These are phyloP conservation scores for Scomber colias DNA, from an alignment of 2,113 vertebrate genomes.

Conservation along the genomic window DNA sequence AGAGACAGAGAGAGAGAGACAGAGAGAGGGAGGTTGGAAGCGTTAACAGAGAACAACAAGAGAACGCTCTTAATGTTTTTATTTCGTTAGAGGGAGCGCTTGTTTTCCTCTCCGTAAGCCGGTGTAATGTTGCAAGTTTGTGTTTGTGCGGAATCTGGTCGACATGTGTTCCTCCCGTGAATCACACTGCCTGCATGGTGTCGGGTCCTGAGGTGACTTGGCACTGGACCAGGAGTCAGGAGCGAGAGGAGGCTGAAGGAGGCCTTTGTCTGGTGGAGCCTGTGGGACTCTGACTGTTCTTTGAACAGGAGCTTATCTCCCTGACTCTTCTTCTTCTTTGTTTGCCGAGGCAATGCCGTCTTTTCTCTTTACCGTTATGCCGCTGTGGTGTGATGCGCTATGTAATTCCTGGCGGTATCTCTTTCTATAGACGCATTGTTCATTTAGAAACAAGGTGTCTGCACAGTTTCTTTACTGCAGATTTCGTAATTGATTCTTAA, in stretches of 20 bases:
- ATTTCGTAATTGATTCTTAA: too few relatives aligned
- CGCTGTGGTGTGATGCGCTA: conserved; percentile 3
- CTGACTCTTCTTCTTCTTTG: conserved; percentile 25
- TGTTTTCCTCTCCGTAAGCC: not conserved
- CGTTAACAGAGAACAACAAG: conserved; percentile 1
- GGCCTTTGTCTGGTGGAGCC: conserved; percentile 70
- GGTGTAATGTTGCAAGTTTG: not conserved
- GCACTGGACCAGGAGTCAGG: not conserved
- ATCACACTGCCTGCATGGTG: conserved; percentile 60
- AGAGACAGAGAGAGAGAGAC: not conserved
- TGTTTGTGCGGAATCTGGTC: conserved; percentile 42
- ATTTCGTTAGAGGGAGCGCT: not conserved
- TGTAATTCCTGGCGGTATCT: conserved; percentile 10
- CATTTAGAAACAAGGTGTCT: not conserved
- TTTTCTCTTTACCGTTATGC: not conserved
- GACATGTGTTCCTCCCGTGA: conserved; percentile 70
- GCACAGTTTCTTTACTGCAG: too few relatives aligned
- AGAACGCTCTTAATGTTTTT: not conserved
- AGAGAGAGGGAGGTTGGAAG: not conserved
- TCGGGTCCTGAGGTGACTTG: conserved; percentile 55
- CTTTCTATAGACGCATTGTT: conserved; percentile 14
- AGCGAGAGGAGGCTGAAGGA: conserved; percentile 51
- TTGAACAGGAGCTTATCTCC: not conserved
- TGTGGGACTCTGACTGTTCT: conserved; percentile 23
- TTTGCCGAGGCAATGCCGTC: conserved; percentile 23